Evolutionary conservation across 2,888 invertebrate genomes (phyloP), one percentile per base, ranked within the genome.

Genomic region (Idaea dimidiata): DNA sequence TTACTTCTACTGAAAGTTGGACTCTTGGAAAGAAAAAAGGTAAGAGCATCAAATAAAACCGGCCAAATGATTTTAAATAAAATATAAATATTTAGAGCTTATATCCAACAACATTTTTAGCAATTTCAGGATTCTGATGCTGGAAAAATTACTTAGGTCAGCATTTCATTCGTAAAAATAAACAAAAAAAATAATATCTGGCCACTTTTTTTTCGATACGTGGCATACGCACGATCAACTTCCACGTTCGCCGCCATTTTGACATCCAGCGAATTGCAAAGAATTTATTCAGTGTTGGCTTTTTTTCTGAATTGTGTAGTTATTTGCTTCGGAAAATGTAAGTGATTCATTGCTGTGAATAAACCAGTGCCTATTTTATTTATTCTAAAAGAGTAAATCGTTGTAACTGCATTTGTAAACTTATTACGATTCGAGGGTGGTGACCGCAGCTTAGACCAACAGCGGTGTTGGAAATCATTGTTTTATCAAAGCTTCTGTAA

Each of bases 171-270:
- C 43, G 43, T 14, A 16, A 14, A 43, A 8, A 53, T 64, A 61
- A 17, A 53, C 57, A 62, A 58, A 61, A 62, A 55, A 58, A 33
- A 67, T 56, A 17, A 18, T 17, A 17, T 81, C 91, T 92, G 92
- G 92, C 90, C 91, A 92, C 89, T 91, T 91, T 90, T 79, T 43
- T 82, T 72, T 81, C 95, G 93, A 95, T 96, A 96, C 96, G 96
- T 96, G 96, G 96, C 96, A 96, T 93, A 94, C 93, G 94, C 94
- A 94, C 94, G 94, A 94, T 94, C 91, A 94, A 94, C 94, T 94
- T 95, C 94, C 94, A 94, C 95, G 94, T 95, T 95, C 95, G 96
- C 96, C 92, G 92, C 92, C 96, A 96, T 96, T 95, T 96, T 96
- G 95, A 95, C 95, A 95, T 94, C 94, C 94, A 95, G 94, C 93